Percentiles rank a stretch among this genome's conserved stretches.
These are phyloP conservation scores for Polymixis lichenea DNA, from an alignment of 2,888 invertebrate genomes.

Conservation along the genomic window DNA sequence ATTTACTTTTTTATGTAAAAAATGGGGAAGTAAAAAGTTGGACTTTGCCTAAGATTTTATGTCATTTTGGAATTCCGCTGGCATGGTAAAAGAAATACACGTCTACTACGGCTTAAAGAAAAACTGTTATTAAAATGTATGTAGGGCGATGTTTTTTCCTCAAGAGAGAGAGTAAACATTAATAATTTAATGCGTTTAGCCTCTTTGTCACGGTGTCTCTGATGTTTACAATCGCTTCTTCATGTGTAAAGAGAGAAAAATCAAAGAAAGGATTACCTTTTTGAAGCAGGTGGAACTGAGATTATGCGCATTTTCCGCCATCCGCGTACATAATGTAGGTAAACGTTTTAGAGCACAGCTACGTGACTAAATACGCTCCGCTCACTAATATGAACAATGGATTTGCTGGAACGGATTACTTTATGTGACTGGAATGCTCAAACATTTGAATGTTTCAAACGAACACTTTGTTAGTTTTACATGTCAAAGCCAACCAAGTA, in stretches of 20 bases:
- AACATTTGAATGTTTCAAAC: slow-evolving; percentile 72
- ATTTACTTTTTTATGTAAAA: slow-evolving; percentile 44
- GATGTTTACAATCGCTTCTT: slow-evolving; percentile 23
- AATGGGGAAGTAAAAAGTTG: slow-evolving; percentile 6
- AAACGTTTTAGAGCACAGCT: slow-evolving; percentile 73
- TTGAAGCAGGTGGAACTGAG: slow-evolving; percentile 52
- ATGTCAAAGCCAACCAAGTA: slow-evolving; percentile 69
- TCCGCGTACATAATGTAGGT: slow-evolving; percentile 55
- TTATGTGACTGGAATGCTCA: slow-evolving; percentile 71
- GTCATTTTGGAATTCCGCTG: slow-evolving; percentile 22
- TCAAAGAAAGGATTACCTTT: slow-evolving; percentile 51
- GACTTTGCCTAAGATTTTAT: slow-evolving; percentile 9
- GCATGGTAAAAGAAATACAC: background rate
- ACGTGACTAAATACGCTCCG: slow-evolving; percentile 82
- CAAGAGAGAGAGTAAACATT: slow-evolving; percentile 30
- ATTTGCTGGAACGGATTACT: slow-evolving; percentile 76
- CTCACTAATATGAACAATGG: slow-evolving; percentile 81
- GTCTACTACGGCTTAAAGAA: slow-evolving; percentile 1
- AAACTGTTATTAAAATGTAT: slow-evolving; percentile 27
- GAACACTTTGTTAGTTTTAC: slow-evolving; percentile 71
- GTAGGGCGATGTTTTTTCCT: slow-evolving; percentile 23
- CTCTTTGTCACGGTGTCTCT: slow-evolving; percentile 20
- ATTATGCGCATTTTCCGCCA: slow-evolving; percentile 61
- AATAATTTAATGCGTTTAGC: slow-evolving; percentile 43
- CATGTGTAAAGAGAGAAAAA: slow-evolving; percentile 10